Percentiles rank a stretch among this genome's conserved stretches.
Conservation (phyloP, 2,113 vertebrate species). For the Scomber japonicus region DNA sequence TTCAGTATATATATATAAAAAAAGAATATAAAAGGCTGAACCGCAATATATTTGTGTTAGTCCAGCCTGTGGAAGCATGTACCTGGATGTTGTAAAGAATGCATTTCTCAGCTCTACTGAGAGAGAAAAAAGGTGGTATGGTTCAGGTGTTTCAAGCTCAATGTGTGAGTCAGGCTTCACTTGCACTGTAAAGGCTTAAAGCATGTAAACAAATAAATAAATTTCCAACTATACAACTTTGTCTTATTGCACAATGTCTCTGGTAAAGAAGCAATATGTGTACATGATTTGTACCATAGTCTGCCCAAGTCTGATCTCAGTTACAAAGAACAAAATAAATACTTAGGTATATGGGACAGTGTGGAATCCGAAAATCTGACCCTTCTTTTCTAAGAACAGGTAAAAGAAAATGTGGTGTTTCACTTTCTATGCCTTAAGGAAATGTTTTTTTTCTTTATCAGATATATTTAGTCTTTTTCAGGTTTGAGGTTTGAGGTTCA, state of each 20-base stretch:
- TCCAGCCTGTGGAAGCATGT: neutral
- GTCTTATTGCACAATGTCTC: neutral
- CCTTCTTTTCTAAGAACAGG: too few relatives aligned
- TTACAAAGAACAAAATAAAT: neutral
- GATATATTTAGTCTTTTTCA: too few relatives aligned
- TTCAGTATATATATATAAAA: neutral
- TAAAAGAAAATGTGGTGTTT: neutral
- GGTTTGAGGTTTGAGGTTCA: neutral
- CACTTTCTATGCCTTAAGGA: neutral
- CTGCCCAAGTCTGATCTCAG: neutral
- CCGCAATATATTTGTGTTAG: neutral
- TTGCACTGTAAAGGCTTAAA: constrained; percentile 29
- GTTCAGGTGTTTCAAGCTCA: neutral
- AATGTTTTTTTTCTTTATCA: neutral
- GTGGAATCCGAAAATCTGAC: too few relatives aligned
- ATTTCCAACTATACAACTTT: neutral
- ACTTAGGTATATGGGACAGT: too few relatives aligned
- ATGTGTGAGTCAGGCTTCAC: constrained; percentile 22
- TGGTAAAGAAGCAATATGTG: neutral
- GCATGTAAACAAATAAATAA: constrained; percentile 30
- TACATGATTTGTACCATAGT: neutral
- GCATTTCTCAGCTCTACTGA: constrained; percentile 10
- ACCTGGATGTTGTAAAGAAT: neutral
- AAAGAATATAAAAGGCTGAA: neutral
- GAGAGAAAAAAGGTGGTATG: neutral